A percentile compares a stretch with the other conserved stretches of the same genome.
phyloP scores from a whole-genome alignment of 2,888 invertebrate genomes.

The Apoda limacodes region DNA sequence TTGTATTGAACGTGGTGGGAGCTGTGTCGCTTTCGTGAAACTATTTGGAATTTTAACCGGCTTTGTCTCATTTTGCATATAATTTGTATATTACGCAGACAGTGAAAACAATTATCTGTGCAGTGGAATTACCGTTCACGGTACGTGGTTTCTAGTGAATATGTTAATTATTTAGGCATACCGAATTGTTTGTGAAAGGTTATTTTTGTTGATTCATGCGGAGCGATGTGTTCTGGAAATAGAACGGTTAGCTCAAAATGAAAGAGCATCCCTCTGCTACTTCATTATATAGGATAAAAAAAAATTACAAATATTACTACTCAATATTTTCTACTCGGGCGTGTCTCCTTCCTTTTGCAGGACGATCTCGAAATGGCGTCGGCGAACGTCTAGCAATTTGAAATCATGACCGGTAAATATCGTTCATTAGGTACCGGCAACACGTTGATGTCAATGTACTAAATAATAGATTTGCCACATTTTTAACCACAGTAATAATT shows the following conservation, averaged over 20 bases:
- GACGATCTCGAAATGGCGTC: slow-evolving; percentile 59
- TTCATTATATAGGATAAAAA: too few species aligned
- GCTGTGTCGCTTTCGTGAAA: slow-evolving; percentile 46
- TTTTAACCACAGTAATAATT: too few species aligned
- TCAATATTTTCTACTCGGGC: slow-evolving; percentile 41
- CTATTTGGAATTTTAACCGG: slow-evolving; percentile 44
- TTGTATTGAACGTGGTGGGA: slow-evolving; percentile 51
- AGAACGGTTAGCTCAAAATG: slow-evolving; percentile 52
- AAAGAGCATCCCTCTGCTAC: slow-evolving; percentile 56
- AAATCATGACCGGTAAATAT: slow-evolving; percentile 63
- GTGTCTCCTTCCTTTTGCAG: slow-evolving; percentile 38
- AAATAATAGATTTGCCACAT: too few species aligned
- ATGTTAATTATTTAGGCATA: slow-evolving; percentile 51
- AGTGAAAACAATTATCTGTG: slow-evolving; percentile 49
- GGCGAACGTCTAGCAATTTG: slow-evolving; percentile 50
- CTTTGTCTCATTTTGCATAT: slow-evolving; percentile 45
- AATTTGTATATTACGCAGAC: slow-evolving; percentile 39
- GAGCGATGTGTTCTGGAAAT: slow-evolving; percentile 63
- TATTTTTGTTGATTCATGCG: slow-evolving; percentile 69
- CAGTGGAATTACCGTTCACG: slow-evolving; percentile 62
- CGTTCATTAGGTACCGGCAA: too few species aligned
- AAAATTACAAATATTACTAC: too few species aligned
- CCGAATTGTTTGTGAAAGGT: slow-evolving; percentile 61
- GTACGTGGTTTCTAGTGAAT: slow-evolving; percentile 52
- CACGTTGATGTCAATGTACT: too few species aligned